Conservation (phyloP, 2,888 invertebrate species). For the Xylota sylvarum region DNA sequence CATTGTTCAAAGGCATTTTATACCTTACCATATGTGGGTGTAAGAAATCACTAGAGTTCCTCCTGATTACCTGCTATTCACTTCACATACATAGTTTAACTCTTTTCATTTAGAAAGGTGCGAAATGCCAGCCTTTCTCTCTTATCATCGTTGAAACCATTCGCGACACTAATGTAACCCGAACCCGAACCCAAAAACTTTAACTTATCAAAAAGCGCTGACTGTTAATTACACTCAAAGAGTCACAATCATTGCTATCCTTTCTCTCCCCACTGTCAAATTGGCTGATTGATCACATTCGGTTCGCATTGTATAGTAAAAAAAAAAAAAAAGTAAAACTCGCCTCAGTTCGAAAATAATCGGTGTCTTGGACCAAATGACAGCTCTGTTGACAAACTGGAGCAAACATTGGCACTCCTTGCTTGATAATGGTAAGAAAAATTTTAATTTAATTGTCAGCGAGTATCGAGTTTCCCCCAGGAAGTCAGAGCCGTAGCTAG, state of each 20-base stretch:
- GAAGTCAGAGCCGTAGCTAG: not conserved
- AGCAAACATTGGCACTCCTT: conserved; percentile 41
- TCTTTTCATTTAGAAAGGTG: conserved; percentile 47
- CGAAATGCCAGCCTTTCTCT: conserved; percentile 46
- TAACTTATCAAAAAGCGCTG: conserved; percentile 37
- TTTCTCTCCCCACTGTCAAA: conserved; percentile 50
- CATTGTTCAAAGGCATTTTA: not conserved
- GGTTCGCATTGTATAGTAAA: conserved; percentile 18
- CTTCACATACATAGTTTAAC: not conserved
- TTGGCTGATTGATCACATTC: conserved; percentile 50
- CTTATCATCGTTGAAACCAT: conserved; percentile 26
- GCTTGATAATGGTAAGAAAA: not conserved
- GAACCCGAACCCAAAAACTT: not conserved
- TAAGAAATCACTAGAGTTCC: conserved; percentile 13
- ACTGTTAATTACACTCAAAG: conserved; percentile 46
- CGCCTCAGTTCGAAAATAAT: conserved; percentile 5
- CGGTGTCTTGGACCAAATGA: conserved; percentile 34
- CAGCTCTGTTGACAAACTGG: conserved; percentile 56
- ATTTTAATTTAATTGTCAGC: conserved; percentile 31
- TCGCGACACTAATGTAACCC: conserved; percentile 25
- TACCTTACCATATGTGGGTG: conserved; percentile 21
- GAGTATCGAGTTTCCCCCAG: not conserved
- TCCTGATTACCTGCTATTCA: conserved; percentile 1
- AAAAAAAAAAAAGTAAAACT: not conserved
- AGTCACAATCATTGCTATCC: conserved; percentile 23